Evolutionary conservation across 2,113 vertebrate genomes (phyloP).

Genomic region (Corythornis madagascariensis): DNA sequence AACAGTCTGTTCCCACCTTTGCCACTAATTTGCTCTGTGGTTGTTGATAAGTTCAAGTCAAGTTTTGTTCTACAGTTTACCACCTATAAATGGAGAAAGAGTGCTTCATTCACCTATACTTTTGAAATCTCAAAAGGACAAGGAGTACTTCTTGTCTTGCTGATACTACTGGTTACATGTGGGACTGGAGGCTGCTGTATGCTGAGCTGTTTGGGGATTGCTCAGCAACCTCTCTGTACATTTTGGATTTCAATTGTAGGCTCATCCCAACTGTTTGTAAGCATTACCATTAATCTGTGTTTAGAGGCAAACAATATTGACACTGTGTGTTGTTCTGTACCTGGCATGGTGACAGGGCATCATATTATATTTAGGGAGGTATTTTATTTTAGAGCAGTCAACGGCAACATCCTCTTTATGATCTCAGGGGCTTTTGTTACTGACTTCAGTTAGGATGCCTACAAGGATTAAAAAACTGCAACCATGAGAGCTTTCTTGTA

Average conservation of each 20-base stretch:
- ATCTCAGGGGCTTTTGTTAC: background rate
- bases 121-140: background rate
- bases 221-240: background rate
- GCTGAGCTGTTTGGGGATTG: background rate
- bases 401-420: background rate
- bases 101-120: background rate
- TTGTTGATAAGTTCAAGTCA: background rate
- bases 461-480: background rate
- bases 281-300: background rate
- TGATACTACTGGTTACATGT: accelerated
- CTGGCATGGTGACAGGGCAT: background rate
- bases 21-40: background rate
- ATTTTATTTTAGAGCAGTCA: background rate
- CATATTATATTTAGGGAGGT: background rate
- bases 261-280: background rate
- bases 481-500: background rate
- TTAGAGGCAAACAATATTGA: background rate
- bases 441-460: background rate
- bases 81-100: background rate
- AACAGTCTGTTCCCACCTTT: background rate
- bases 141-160: background rate
- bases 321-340: background rate
- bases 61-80: background rate
- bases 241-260: background rate
- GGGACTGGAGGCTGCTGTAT: background rate